Base-by-base conservation (phyloP, 2,113 vertebrate genomes). In the Lonchura striata region DNA sequence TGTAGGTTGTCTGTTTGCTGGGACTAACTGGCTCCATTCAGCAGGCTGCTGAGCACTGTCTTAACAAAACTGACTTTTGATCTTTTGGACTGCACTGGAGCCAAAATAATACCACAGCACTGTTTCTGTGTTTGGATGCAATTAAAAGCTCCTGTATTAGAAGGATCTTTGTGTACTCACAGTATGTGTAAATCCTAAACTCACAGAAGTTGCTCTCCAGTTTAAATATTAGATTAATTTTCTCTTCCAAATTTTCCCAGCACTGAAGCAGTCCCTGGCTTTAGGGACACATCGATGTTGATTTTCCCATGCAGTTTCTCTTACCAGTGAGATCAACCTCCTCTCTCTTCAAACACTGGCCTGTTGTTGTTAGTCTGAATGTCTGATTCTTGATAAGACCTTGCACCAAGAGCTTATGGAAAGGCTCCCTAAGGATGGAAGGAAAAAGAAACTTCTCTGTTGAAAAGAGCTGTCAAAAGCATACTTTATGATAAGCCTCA, bases 361-460 rank as follows among this genome's bases (percentile, higher is more conserved):
- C 99, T 10, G 98, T 98, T 83, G 98, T 97, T 11, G 98, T 77
- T 25, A 98, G 96, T 82, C 98, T 98, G 96, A 99, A 99, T 0
- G 99, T 99, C 96, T 98, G 99, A 93, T 98, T 99, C 97, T 99
- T 99, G 97, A 99, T 99, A 66, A 99, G 98, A 82, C 99, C 99
- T 96, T 99, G 99, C 33, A 99, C 98, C 92, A 99, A 97, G 82
- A 99, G 98, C 91, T 99, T 99, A 83, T 91, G 82, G 94, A 99
- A 99, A 74, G 99, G 99, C 87, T 99, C 99, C 97, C 99, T 99
- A 87, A 85, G 80, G 61, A 93, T 4, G 27, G 37, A 78, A 76
- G 42, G 49, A 83, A 63, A 95, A 91, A 81, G 39, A 92, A 86
- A 65, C 7, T 22, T 39, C 47, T 54, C 54, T 61, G 57, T 75